Percentiles rank a stretch among this genome's conserved stretches.
Evolutionary conservation across 2,113 vertebrate genomes (phyloP).

Genomic region (Saguinus imperator): DNA sequence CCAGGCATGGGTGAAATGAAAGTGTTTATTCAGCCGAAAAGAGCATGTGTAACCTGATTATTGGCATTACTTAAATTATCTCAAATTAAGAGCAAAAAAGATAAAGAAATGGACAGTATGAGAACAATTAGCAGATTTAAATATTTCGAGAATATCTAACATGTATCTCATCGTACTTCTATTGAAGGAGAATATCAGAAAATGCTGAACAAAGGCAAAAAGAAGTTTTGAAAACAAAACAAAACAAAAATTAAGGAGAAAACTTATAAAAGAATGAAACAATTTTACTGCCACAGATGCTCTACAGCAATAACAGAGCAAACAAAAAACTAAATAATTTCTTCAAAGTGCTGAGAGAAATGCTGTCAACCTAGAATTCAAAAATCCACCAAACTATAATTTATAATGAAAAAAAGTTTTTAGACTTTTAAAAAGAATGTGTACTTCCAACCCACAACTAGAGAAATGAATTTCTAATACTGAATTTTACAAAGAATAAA

Average conservation of each 20-base stretch:
- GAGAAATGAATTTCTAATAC: not conserved
- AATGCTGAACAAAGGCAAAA: not conserved
- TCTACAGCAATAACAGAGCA: not conserved
- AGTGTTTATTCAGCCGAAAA: not conserved
- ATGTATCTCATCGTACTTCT: not conserved
- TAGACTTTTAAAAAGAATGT: not conserved
- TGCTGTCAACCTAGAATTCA: not conserved
- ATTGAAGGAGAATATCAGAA: not conserved
- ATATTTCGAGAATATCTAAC: not conserved
- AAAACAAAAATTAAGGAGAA: not conserved
- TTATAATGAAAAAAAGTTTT: not conserved
- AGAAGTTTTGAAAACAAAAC: not conserved
- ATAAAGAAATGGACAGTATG: not conserved
- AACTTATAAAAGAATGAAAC: not conserved
- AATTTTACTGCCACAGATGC: not conserved
- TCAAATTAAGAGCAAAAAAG: not conserved
- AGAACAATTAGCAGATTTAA: not conserved
- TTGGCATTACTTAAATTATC: not conserved
- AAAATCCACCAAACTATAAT: not conserved
- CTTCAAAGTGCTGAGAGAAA: not conserved
- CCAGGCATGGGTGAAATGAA: not conserved
- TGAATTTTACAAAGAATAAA: not conserved
- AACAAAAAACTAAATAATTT: not conserved
- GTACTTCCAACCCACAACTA: not conserved
- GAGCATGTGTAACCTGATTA: not conserved